Conservation (phyloP, 2,113 vertebrate species). For the Nestor notabilis region DNA sequence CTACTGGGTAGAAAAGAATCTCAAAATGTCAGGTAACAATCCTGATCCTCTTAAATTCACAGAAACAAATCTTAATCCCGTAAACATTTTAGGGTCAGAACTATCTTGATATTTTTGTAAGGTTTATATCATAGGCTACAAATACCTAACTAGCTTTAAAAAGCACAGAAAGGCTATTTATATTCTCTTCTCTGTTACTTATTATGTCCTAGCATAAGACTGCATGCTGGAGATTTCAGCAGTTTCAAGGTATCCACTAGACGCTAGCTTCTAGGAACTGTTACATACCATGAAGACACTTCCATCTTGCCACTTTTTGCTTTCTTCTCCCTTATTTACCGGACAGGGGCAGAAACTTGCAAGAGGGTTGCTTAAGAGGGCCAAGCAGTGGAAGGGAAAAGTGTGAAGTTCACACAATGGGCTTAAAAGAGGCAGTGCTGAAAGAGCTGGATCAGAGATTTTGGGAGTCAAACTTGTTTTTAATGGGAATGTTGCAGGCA, state of each 20-base stretch:
- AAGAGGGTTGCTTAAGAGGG: background rate
- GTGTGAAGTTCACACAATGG: background rate
- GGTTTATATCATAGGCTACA: background rate
- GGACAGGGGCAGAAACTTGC: background rate
- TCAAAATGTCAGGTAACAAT: background rate
- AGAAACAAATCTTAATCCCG: background rate
- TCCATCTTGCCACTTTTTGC: background rate
- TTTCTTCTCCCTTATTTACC: background rate
- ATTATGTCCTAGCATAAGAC: background rate
- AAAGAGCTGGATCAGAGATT: background rate
- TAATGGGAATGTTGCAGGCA: background rate
- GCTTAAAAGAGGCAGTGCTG: background rate
- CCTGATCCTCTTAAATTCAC: background rate
- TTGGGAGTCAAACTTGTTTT: background rate
- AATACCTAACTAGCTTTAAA: background rate
- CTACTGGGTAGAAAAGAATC: background rate
- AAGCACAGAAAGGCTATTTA: background rate
- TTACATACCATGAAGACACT: background rate
- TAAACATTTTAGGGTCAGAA: background rate
- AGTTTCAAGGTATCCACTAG: background rate
- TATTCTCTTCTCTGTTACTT: background rate
- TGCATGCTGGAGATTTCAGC: background rate
- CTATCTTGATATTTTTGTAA: background rate
- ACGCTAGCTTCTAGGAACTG: background rate
- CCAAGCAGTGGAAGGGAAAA: background rate